Conservation (phyloP, 2,113 vertebrate genomes). For the Melanerpes aurifrons region DNA sequence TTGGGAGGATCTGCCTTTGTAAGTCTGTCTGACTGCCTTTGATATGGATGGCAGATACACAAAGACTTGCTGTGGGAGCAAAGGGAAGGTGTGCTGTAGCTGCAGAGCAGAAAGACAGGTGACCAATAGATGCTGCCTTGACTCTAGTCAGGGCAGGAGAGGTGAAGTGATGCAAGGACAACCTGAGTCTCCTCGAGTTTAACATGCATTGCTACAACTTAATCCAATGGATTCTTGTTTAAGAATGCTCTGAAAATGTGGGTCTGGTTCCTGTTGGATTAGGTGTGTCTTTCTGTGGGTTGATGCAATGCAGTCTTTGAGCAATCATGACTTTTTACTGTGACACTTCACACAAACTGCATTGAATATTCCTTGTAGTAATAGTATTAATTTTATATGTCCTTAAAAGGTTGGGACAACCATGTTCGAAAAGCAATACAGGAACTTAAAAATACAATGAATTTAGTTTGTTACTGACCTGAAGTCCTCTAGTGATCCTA, state of each 20-base stretch:
- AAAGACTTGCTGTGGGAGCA: not conserved
- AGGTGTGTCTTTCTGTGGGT: not conserved
- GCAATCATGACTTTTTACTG: not conserved
- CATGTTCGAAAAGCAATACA: not conserved
- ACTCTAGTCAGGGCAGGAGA: not conserved
- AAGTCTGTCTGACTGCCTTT: not conserved
- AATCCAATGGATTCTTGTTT: not conserved
- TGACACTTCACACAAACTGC: not conserved
- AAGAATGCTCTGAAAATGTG: not conserved
- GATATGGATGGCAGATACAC: not conserved
- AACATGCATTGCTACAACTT: not conserved
- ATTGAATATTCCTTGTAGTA: not conserved
- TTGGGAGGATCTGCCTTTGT: not conserved
- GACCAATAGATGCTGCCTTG: not conserved
- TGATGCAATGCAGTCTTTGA: not conserved
- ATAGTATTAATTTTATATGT: not conserved
- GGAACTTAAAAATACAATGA: not conserved
- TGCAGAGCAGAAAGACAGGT: not conserved
- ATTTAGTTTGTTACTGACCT: not conserved
- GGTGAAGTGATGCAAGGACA: not conserved
- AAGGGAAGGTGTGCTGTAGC: not conserved
- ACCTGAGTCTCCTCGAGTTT: not conserved
- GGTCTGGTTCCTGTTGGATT: not conserved
- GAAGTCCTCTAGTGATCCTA: too few species aligned
- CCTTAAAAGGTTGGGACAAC: not conserved